Evolutionary conservation across 1,140 invertebrate genomes (phyloP), one percentile per base, ranked within the genome.

Genomic region (Papilio aristodemus): DNA sequence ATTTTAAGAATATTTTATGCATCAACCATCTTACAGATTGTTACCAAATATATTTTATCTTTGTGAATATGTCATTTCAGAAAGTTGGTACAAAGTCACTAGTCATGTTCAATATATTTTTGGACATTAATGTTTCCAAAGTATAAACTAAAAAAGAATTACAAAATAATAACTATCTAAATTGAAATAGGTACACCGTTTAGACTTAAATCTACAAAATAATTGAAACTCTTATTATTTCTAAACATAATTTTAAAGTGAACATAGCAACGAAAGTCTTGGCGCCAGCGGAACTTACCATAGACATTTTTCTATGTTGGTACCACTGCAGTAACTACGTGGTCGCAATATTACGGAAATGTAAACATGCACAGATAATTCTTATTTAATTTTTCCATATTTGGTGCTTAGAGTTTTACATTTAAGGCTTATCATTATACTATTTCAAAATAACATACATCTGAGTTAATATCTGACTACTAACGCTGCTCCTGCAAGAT

Each of bases 301-400:
- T 76, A 70, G 66, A 75, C 32, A 62, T 11, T 64, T 77, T 39
- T 67, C 76, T 57, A 80, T 70, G 84, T 89, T 91, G 89, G 85
- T 73, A 83, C 32, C 41, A 76, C 75, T 87, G 89, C 81, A 77
- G 72, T 84, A 87, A 87, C 86, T 89, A 91, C 89, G 89, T 91
- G 89, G 88, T 91, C 84, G 85, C 80, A 80, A 84, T 83, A 82
- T 80, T 85, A 80, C 81, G 80, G 84, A 85, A 88, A 89, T 87
- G 87, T 91, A 89, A 91, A 89, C 87, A 91, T 89, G 83, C 79
- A 84, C 76, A 82, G 79, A 85, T 84, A 84, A 79, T 85, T 84
- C 85, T 80, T 72, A 68, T 63, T 74, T 74, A 82, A 78, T 75
- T 77, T 79, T 58, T 81, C 71, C 68, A 71, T 78, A 77, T 76